Evolutionary conservation across 2,888 invertebrate genomes (phyloP).

Genomic region (Lapara coniferarum): DNA sequence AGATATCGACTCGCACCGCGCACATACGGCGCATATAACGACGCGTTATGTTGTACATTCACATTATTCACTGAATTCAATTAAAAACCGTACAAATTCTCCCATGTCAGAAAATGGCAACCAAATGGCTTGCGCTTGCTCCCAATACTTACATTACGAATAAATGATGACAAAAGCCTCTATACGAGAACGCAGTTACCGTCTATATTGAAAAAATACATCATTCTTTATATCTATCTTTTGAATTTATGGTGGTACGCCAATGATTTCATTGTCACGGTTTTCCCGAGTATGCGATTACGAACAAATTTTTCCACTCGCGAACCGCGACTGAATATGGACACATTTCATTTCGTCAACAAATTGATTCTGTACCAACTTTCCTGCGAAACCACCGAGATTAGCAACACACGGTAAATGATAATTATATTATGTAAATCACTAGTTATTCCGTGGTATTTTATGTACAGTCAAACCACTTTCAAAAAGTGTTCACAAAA

Average conservation of each 20-base stretch:
- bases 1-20: constrained; percentile 21
- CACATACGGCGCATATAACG: constrained; percentile 16
- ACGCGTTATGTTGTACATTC: neutral
- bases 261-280: constrained; percentile 53
- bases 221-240: constrained; percentile 56
- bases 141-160: constrained; percentile 36
- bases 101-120: constrained; percentile 35
- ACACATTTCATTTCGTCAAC: constrained; percentile 56
- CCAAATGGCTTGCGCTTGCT: constrained; percentile 40
- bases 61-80: neutral
- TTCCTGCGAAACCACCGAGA: constrained; percentile 47
- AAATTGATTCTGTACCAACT: constrained; percentile 45
- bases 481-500: neutral
- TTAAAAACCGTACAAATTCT: constrained; percentile 6
- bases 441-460: constrained; percentile 4
- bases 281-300: constrained; percentile 37
- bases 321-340: constrained; percentile 40
- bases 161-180: constrained; percentile 38
- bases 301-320: constrained; percentile 43
- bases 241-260: constrained; percentile 55
- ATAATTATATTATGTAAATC: constrained; percentile 23
- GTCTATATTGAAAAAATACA: constrained; percentile 52
- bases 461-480: constrained; percentile 7
- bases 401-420: constrained; percentile 46
- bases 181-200: constrained; percentile 48